phyloP scores from a whole-genome alignment of 1,140 invertebrate genomes.

The Drosophila novamexicana region DNA sequence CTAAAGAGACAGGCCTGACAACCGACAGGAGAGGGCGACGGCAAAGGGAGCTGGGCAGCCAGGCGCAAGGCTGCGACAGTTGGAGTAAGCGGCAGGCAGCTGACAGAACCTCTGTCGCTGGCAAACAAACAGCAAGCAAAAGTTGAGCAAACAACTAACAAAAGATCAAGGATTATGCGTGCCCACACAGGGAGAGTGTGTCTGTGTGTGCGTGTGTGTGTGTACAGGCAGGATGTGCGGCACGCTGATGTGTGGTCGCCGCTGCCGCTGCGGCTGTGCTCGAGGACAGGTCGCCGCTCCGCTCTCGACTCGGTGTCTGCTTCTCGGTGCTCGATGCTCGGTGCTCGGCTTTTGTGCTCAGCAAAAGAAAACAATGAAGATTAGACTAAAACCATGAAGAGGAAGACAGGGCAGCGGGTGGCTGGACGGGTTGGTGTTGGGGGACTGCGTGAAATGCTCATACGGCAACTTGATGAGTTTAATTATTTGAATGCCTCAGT shows the following conservation, averaged over 20 bases:
- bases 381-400: conserved; percentile 61
- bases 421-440: not conserved
- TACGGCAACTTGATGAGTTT: conserved; percentile 76
- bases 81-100: not conserved
- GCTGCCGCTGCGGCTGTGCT: conserved; percentile 22
- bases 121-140: conserved; percentile 46
- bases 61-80: too few relatives aligned
- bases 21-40: not conserved
- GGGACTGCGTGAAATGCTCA: conserved; percentile 46
- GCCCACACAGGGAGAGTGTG: conserved; percentile 31
- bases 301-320: conserved; percentile 5
- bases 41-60: too few relatives aligned
- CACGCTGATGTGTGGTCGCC: conserved; percentile 15
- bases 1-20: conserved; percentile 16
- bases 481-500: conserved; percentile 80
- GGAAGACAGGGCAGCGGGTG: not conserved
- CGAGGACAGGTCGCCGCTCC: conserved; percentile 24
- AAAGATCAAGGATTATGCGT: conserved; percentile 81
- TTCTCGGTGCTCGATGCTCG: conserved; percentile 4
- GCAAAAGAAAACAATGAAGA: conserved; percentile 70
- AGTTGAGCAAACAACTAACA: conserved; percentile 80
- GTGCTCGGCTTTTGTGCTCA: conserved; percentile 59
- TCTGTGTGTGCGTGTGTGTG: conserved; percentile 19
- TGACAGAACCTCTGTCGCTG: conserved; percentile 33
- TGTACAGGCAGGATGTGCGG: conserved; percentile 2